phyloP scores from a whole-genome alignment of 2,888 invertebrate genomes.

The Alitta virens region DNA sequence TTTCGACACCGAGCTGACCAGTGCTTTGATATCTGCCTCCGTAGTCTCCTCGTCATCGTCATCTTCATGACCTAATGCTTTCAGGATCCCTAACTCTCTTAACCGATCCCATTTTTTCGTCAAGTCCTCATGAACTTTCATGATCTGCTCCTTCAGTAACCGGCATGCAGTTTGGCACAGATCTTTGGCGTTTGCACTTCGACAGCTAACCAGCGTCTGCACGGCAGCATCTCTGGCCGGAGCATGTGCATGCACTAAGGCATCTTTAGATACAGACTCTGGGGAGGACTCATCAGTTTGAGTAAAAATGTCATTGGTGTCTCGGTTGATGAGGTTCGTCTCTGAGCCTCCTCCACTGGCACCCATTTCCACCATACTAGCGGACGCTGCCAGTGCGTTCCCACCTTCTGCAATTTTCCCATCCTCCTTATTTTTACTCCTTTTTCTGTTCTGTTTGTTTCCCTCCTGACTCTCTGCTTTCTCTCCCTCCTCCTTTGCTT shows the following conservation, averaged over 20 bases:
- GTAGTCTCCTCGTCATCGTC: conserved; percentile 17
- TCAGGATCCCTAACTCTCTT: conserved; percentile 3
- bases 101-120: conserved; percentile 19
- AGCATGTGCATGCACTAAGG: neutral
- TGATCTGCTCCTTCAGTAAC: conserved; percentile 16
- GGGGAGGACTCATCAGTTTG: neutral
- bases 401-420: neutral
- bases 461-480: neutral
- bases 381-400: neutral
- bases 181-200: conserved; percentile 59
- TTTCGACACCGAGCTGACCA: too few species aligned
- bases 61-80: conserved; percentile 8
- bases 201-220: neutral
- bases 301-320: too few species aligned
- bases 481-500: neutral
- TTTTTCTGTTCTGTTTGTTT: neutral
- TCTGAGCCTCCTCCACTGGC: neutral
- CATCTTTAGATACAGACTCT: neutral
- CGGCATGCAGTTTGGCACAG: conserved; percentile 56
- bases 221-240: neutral
- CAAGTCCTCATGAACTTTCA: conserved; percentile 16
- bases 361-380: neutral
- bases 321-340: too few species aligned
- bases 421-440: conserved; percentile 1
- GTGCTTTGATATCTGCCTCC: neutral